Percentiles rank a stretch among this genome's conserved stretches.
phyloP scores from a whole-genome alignment of 2,797 vertebrate species.

The Halcyon chelicuti region DNA sequence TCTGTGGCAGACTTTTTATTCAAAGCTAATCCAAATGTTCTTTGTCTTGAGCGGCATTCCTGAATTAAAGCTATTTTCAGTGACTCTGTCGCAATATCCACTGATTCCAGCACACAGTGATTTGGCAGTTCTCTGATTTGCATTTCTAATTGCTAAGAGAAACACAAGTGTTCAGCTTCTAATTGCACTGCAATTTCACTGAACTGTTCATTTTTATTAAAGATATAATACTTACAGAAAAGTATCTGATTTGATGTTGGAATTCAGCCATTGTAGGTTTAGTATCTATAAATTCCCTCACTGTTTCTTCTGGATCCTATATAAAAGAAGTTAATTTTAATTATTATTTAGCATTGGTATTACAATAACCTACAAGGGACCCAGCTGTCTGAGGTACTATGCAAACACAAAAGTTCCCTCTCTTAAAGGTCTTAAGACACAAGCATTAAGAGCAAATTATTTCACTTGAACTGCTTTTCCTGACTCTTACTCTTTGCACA shows the following conservation, averaged over 20 bases:
- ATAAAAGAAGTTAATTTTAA: constrained; percentile 8
- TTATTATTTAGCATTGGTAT: not conserved
- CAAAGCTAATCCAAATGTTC: constrained; percentile 80
- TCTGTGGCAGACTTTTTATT: constrained; percentile 76
- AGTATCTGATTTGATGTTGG: constrained; percentile 80
- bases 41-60: constrained; percentile 83
- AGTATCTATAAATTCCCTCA: constrained; percentile 80
- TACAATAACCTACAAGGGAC: not conserved
- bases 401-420: not conserved
- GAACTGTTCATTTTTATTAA: not conserved
- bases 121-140: constrained; percentile 82
- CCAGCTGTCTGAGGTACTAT: not conserved
- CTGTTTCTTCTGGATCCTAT: constrained; percentile 85
- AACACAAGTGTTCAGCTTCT: not conserved
- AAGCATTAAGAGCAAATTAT: not conserved
- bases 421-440: not conserved
- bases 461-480: not conserved
- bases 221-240: constrained; percentile 82
- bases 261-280: constrained; percentile 83
- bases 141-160: constrained; percentile 79
- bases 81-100: constrained; percentile 77
- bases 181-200: not conserved
- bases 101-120: constrained; percentile 67
- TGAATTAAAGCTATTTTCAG: constrained; percentile 83
- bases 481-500: not conserved